Evolutionary conservation across 1,140 invertebrate genomes (phyloP).

Genomic region (Penaeus chinensis): DNA sequence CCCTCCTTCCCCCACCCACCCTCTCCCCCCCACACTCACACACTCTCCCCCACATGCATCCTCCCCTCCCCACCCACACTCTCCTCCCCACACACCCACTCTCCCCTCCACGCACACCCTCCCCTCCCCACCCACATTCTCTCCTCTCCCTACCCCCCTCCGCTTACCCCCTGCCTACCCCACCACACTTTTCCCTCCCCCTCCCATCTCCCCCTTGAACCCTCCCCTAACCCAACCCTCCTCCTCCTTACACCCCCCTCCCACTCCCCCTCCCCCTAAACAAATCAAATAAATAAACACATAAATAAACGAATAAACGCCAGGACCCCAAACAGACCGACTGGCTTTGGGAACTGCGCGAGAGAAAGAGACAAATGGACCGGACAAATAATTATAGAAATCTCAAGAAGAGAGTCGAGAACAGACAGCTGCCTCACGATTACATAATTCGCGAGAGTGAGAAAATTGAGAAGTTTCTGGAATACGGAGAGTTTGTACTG

Average conservation of each 20-base stretch:
- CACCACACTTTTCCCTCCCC: too few species aligned
- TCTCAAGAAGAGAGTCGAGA: constrained; percentile 62
- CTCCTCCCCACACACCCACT: too few species aligned
- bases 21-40: rapidly evolving
- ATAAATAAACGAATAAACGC: background rate
- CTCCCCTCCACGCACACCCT: too few species aligned
- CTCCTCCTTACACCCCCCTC: too few species aligned
- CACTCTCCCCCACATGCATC: too few species aligned
- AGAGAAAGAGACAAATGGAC: constrained; percentile 81
- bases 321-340: constrained; percentile 89
- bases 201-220: background rate
- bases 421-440: constrained; percentile 26
- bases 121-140: too few species aligned
- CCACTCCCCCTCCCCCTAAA: too few species aligned
- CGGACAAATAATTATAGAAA: constrained; percentile 68
- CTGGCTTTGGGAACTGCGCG: constrained; percentile 86
- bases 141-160: too few species aligned
- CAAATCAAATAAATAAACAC: background rate
- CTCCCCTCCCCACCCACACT: too few species aligned
- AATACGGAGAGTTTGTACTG: constrained; percentile 64
- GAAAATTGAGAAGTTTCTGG: constrained; percentile 65
- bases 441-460: constrained; percentile 51
- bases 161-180: too few species aligned
- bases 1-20: too few species aligned
- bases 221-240: too few species aligned